Conservation (phyloP, 2,113 vertebrate genomes). For the Gymnocephalus cernua region DNA sequence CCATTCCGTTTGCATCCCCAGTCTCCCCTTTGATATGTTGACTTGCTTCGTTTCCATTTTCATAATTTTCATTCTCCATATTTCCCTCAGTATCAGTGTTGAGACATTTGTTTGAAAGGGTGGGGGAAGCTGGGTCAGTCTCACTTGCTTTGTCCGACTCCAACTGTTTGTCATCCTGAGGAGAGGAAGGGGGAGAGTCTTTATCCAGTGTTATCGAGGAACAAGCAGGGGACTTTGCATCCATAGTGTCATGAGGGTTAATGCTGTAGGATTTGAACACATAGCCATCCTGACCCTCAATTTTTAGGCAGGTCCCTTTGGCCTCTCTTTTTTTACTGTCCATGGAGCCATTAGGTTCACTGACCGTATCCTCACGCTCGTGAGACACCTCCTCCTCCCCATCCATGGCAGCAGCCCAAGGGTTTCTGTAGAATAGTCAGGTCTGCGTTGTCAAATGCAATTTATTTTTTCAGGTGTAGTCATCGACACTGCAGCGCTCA, state of each 20-base stretch:
- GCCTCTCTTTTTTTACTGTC: conserved; percentile 81
- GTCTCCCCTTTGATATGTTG: conserved; percentile 84
- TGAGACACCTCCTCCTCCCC: conserved; percentile 79
- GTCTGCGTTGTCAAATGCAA: conserved; percentile 71
- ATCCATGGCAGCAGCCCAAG: conserved; percentile 82
- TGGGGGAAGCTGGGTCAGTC: conserved; percentile 69
- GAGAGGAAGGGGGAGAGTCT: conserved; percentile 82
- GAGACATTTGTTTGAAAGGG: conserved; percentile 72
- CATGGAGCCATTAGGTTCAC: conserved; percentile 66
- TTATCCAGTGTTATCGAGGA: conserved; percentile 78
- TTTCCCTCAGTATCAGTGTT: conserved; percentile 67
- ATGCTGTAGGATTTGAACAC: conserved; percentile 86
- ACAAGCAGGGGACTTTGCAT: conserved; percentile 63
- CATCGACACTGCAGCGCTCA: conserved; percentile 79
- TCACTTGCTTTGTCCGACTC: conserved; percentile 69
- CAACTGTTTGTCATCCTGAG: conserved; percentile 79
- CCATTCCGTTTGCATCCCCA: conserved; percentile 78
- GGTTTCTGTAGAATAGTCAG: conserved; percentile 68
- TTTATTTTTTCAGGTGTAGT: conserved; percentile 69
- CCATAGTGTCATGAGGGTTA: conserved; percentile 65
- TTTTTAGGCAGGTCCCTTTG: conserved; percentile 83
- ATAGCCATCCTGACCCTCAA: conserved; percentile 86
- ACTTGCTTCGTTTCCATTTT: conserved; percentile 69
- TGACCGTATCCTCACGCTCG: conserved; percentile 69
- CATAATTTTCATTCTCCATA: conserved; percentile 45